These are phyloP conservation scores for Capreolus pygargus DNA, from an alignment of 2,113 vertebrate species.

Conservation along the genomic window DNA sequence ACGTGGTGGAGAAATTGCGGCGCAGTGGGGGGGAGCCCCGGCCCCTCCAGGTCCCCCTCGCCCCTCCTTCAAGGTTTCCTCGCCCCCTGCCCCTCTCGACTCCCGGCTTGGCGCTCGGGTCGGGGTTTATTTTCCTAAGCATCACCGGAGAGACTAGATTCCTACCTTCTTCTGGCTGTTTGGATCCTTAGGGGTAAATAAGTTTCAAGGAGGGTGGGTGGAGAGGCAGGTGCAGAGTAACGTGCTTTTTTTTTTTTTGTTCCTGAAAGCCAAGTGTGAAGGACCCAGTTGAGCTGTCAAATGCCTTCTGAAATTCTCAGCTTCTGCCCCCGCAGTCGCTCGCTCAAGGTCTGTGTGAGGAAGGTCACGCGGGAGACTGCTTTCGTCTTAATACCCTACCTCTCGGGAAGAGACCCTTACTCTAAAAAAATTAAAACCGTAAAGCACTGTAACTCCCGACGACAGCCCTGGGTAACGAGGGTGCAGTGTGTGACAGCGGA, in stretches of 20 bases:
- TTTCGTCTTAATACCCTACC: not conserved
- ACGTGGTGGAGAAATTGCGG: conserved; percentile 7
- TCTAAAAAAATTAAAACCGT: not conserved
- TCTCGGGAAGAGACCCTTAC: conserved; percentile 12
- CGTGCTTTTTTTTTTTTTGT: conserved; percentile 16
- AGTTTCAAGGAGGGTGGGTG: conserved; percentile 40
- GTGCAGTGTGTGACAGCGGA: not conserved
- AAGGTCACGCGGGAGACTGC: conserved; percentile 59
- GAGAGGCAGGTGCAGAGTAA: conserved; percentile 32
- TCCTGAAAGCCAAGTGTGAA: conserved; percentile 56
- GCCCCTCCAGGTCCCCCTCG: not conserved
- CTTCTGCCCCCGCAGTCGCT: not conserved
- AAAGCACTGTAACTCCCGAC: not conserved
- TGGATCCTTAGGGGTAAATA: not conserved
- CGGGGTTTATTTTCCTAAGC: not conserved
- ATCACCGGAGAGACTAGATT: not conserved
- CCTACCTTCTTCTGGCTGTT: not conserved
- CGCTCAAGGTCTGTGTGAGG: conserved; percentile 53
- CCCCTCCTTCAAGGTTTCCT: not conserved
- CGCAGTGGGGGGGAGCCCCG: not conserved
- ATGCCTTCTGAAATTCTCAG: conserved; percentile 42
- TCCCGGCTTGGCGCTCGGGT: not conserved
- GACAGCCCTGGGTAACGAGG: not conserved
- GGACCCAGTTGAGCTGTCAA: not conserved
- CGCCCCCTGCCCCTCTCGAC: not conserved